Base-by-base conservation (phyloP, 2,113 vertebrate genomes). In the Upupa epops region DNA sequence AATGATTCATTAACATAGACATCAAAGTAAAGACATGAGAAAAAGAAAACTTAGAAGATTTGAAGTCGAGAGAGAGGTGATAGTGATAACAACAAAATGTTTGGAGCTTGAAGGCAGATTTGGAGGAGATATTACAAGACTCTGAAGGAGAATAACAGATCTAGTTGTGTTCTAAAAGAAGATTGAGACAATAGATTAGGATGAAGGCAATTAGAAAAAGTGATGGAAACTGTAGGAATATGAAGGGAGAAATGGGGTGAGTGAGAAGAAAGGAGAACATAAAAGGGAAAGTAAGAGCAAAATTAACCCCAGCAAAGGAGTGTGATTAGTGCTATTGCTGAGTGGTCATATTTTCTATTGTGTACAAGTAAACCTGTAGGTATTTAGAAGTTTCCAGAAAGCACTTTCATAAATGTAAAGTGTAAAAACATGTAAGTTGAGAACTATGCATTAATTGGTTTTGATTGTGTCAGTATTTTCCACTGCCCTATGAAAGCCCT, bases 401-500 rank as follows among this genome's bases (percentile, higher is more conserved):
- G 46, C 28, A 89, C 69, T 95, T 96, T 87, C 55, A 85, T 86
- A 64, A 51, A 71, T 77, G n/a, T 65, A 79, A 81, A 7, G 6
- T 92, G 46, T 91, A 64, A 94, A 95, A 96, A 45, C 64, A 80
- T 76, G 13, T 84, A 92, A 91, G 55, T 75, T 87, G 36, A 73
- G 48, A 70, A 46, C 24, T 93, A 63, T 65, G 34, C 29, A 40
- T 85, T 76, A 46, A 13, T 89, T 75, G 3, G 9, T 92, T 96
- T 96, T 92, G 93, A 92, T 96, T 94, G 92, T 74, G 71, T 70
- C 64, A 65, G 34, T 36, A 6, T 71, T 46, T 86, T 76, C 37
- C 48, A 29, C 37, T 92, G 78, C n/a, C 64, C 13, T 42, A 11
- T 87, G 52, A 86, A 92, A 93, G 66, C 34, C 88, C 83, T 83